Evolutionary conservation across 2,797 vertebrate species (phyloP).

Genomic region (Echiichthys vipera): DNA sequence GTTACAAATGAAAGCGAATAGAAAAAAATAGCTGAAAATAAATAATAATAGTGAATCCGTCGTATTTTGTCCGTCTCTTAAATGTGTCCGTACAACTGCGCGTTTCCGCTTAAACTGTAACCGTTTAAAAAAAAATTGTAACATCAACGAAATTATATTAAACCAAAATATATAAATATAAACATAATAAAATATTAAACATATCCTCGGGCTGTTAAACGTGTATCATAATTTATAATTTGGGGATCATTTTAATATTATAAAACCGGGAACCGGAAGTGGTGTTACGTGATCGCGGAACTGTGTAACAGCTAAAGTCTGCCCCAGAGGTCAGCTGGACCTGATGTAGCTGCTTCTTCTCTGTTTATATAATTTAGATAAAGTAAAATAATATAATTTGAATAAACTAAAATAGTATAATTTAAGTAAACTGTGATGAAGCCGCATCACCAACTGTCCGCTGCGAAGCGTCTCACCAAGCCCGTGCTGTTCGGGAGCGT

Average conservation of each 20-base stretch:
- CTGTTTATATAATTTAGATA: neutral
- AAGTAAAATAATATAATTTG: too few species aligned
- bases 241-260: neutral
- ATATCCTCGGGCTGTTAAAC: fast-evolving
- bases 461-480: slow-evolving; percentile 77
- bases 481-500: slow-evolving; percentile 81
- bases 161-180: fast-evolving
- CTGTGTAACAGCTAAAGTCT: neutral
- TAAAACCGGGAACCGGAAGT: slow-evolving; percentile 63
- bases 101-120: slow-evolving; percentile 5
- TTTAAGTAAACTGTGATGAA: too few species aligned
- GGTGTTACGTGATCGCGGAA: neutral
- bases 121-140: neutral
- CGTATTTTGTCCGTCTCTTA: slow-evolving; percentile 32
- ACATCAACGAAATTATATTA: fast-evolving
- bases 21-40: too few species aligned
- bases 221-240: fast-evolving
- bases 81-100: slow-evolving; percentile 3
- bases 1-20: too few species aligned
- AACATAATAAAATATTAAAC: fast-evolving
- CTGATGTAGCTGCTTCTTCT: neutral
- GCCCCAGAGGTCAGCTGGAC: slow-evolving; percentile 29
- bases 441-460: slow-evolving; percentile 69
- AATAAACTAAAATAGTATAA: too few species aligned
- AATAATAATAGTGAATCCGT: too few species aligned